Base-by-base conservation (phyloP, 2,797 vertebrate species). In the Aphelocoma californica region DNA sequence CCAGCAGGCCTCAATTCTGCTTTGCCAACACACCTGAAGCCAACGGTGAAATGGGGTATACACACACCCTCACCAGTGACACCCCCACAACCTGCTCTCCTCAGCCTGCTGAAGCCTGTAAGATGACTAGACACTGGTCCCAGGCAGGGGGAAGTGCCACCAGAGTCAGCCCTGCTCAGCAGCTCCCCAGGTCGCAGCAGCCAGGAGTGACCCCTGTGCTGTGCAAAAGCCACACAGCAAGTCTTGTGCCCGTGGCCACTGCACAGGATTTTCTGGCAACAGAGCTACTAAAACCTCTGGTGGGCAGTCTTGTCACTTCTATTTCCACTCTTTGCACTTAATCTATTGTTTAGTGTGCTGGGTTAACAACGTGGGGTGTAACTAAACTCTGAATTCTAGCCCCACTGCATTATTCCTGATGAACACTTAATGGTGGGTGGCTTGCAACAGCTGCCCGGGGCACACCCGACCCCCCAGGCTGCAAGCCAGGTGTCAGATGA, bases 341-440 rank as follows among this genome's bases (percentile, higher is more conserved):
- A 14, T 28, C 54, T 50, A 0, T 10, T 34, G 4, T 51, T 66
- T 1, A 3, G 6, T 9, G 51, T 10, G 9, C 70, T 32, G 61
- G 18, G 62, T n/a, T 7, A 29, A 29, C 29, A 28, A 1, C 2
- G 9, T 3, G 36, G 36, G 36, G 14, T 32, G 53, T 10, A 16
- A 32, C 21, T 17, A 23, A 5, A 7, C 9, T 0, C 0, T 4
- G 11, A 19, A 6, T 44, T 10, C 38, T 28, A 6, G 9, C 28
- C 31, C 5, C 12, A 1, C 23, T 6, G 5, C 45, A 2, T 23
- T 7, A 3, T 44, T 42, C 32, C 71, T 14, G 61, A 10, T 6
- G 53, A 12, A 2, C 7, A 8, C 6, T 4, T 3, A 3, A 0
- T 0, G 45, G 4, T 18, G 25, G 26, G 18, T 8, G 3, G 0